phyloP scores from a whole-genome alignment of 30 jellyfish, hydroid and myxozoan genomes.

The Aurelia sp. region DNA sequence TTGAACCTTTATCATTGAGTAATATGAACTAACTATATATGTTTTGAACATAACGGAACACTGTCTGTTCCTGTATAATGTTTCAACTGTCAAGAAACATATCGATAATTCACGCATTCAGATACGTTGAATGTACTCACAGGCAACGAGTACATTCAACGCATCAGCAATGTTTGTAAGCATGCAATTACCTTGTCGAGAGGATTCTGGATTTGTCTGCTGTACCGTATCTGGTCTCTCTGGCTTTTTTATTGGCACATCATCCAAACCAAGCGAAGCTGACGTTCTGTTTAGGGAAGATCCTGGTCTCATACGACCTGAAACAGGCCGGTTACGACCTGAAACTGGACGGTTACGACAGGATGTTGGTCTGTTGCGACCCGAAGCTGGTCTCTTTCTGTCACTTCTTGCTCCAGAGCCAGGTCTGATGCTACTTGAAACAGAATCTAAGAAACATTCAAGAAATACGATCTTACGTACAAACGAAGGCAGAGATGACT shows the following conservation, averaged over 20 bases:
- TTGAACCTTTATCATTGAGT: no score
- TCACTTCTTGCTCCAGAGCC: constrained; percentile 23
- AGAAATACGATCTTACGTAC: no score
- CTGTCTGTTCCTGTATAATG: no score
- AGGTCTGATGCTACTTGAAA: constrained; percentile 13
- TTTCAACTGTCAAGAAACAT: no score
- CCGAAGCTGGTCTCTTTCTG: constrained; percentile 31
- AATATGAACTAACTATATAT: no score
- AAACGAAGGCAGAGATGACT: no score
- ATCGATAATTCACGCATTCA: no score
- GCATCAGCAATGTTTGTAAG: background rate
- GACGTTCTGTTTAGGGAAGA: constrained; percentile 43
- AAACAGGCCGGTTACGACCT: background rate
- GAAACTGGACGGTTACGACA: constrained; percentile 25
- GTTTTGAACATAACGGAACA: no score
- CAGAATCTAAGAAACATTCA: background rate
- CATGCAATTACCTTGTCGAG: constrained; percentile 20
- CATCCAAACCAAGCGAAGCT: constrained; percentile 4
- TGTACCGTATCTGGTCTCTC: constrained; percentile 25
- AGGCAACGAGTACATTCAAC: no score
- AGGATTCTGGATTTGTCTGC: constrained; percentile 33
- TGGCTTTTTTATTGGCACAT: background rate
- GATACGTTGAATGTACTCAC: no score
- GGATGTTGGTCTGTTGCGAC: constrained; percentile 58
- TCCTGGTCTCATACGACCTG: constrained; percentile 17